phyloP scores from a whole-genome alignment of 1,140 invertebrate species.

The Drosophila nigromelanica region DNA sequence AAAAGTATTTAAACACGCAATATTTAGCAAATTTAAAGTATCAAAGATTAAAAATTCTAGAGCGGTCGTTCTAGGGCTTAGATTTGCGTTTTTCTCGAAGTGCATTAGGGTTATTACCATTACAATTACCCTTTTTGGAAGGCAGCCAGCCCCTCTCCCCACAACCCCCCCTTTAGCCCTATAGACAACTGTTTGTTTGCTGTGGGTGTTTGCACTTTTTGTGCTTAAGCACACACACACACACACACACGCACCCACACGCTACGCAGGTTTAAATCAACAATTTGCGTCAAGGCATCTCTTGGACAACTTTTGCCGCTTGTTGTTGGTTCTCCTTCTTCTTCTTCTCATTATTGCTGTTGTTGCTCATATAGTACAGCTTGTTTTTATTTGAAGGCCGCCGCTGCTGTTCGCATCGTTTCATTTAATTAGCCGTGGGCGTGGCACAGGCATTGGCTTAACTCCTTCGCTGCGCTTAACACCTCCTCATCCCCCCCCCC shows the following conservation, averaged over 20 bases:
- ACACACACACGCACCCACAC: slow-evolving; percentile 1
- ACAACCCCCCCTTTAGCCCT: neutral
- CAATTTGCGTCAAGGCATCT: slow-evolving; percentile 18
- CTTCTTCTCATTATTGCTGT: slow-evolving; percentile 21
- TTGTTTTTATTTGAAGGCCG: slow-evolving; percentile 45
- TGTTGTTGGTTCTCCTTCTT: neutral
- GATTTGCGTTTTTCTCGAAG: neutral
- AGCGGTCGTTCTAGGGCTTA: too few species aligned
- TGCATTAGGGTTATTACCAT: slow-evolving; percentile 73
- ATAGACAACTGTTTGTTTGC: neutral
- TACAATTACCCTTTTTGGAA: slow-evolving; percentile 39
- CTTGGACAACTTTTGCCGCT: slow-evolving; percentile 21
- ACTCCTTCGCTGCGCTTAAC: slow-evolving; percentile 52
- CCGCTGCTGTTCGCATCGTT: slow-evolving; percentile 45
- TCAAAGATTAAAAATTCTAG: too few species aligned
- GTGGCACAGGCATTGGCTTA: slow-evolving; percentile 47
- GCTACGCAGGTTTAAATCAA: slow-evolving; percentile 33
- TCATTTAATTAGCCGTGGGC: slow-evolving; percentile 69
- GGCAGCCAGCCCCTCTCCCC: too few species aligned
- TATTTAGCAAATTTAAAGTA: too few species aligned
- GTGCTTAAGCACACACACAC: slow-evolving; percentile 47
- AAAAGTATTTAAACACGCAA: too few species aligned
- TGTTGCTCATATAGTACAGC: slow-evolving; percentile 21
- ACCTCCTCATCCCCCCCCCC: neutral
- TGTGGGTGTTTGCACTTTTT: slow-evolving; percentile 59